These are phyloP conservation scores for Mythimna impura DNA, from an alignment of 2,888 invertebrate genomes.

Conservation along the genomic window DNA sequence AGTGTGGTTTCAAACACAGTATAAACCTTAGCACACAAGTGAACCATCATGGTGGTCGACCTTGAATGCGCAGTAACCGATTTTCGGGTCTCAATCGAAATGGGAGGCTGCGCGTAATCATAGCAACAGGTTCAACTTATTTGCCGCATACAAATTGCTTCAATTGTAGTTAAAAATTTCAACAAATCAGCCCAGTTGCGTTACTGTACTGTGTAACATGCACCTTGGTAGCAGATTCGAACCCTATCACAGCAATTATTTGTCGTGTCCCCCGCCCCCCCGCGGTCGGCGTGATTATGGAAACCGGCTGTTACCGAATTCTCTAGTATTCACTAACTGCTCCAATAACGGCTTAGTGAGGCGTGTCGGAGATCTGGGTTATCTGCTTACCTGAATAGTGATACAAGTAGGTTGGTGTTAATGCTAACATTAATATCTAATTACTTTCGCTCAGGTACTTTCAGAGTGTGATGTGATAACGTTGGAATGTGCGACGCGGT, in stretches of 20 bases:
- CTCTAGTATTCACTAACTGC: slow-evolving; percentile 39
- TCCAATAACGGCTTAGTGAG: slow-evolving; percentile 1
- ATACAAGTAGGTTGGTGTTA: neutral
- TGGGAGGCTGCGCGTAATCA: no score
- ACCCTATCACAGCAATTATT: slow-evolving; percentile 40
- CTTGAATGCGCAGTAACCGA: no score
- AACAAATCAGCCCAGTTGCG: neutral
- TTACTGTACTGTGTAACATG: slow-evolving; percentile 10
- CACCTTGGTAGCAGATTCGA: slow-evolving; percentile 12
- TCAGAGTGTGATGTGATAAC: no score
- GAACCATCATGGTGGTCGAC: no score
- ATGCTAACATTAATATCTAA: neutral
- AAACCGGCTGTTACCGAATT: slow-evolving; percentile 10
- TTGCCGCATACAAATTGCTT: no score
- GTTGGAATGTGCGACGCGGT: no score
- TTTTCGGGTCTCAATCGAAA: no score
- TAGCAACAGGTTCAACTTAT: no score
- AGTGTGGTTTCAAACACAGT: neutral
- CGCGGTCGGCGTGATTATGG: slow-evolving; percentile 12
- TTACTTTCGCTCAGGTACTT: neutral
- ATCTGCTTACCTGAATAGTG: neutral
- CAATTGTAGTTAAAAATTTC: neutral
- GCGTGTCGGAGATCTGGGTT: neutral
- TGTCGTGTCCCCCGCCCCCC: neutral
- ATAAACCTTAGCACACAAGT: no score